These are phyloP conservation scores for Trissolcus japonicus DNA, from an alignment of 2,888 invertebrate species.

Conservation along the genomic window DNA sequence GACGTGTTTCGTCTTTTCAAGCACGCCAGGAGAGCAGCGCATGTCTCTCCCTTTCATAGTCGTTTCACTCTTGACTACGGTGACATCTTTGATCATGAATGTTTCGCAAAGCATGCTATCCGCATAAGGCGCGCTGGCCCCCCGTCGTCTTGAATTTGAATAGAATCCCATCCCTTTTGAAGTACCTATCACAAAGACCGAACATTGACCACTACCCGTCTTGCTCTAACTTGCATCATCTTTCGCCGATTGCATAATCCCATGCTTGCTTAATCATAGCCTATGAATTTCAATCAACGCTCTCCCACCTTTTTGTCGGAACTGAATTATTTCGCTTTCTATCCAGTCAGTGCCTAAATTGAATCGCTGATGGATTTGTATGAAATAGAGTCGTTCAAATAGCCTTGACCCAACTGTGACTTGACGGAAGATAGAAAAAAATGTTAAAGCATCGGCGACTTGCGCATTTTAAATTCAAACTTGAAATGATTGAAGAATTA, in stretches of 20 bases:
- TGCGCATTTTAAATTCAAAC: too few relatives aligned
- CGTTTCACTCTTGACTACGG: constrained; percentile 58
- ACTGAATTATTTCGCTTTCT: constrained; percentile 17
- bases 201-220: constrained; percentile 60
- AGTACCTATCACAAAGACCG: constrained; percentile 61
- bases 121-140: constrained; percentile 53
- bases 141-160: constrained; percentile 70
- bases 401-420: too few relatives aligned
- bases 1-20: constrained; percentile 63
- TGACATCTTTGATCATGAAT: constrained; percentile 73
- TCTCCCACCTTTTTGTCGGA: constrained; percentile 9
- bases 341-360: neutral
- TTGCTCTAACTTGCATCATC: constrained; percentile 42
- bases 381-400: too few relatives aligned
- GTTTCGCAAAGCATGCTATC: constrained; percentile 63
- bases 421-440: too few relatives aligned
- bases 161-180: constrained; percentile 71
- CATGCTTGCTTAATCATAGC: constrained; percentile 39
- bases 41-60: constrained; percentile 52
- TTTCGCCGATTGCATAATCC: constrained; percentile 40
- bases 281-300: constrained; percentile 30
- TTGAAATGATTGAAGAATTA: too few relatives aligned
- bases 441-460: too few relatives aligned
- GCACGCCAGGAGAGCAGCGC: constrained; percentile 53
- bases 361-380: too few relatives aligned